Evolutionary conservation across 1,140 invertebrate species (phyloP), one percentile per base, ranked within the genome.

Genomic region (Drosophila virilis): DNA sequence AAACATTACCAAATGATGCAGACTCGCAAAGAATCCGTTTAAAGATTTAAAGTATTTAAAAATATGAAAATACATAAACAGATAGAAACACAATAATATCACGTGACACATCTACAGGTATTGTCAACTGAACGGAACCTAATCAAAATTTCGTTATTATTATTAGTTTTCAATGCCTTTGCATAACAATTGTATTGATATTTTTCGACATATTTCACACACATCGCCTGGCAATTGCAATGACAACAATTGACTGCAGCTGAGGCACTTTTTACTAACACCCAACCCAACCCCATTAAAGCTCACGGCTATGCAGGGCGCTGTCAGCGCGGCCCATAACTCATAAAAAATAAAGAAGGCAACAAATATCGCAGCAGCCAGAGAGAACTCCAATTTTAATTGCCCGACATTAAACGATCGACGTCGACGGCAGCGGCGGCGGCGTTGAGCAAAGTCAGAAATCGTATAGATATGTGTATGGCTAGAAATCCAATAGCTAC

Each of bases 401-500:
- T 89, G 84, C 84, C 78, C 85, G 78, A 89, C 85, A 89, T 89
- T 89, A 89, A 89, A 89, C 84, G 84, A 89, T 86, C 83, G 83
- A 68, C 22, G 22, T 28, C 22, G 22, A 28, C 22, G 22, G 22
- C 22, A 5, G 22, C 22, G 22, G 22, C 22, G 22, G 61, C 40
- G 57, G 48, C 40, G 42, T 28, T 28, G 22, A 28, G 46, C 58
- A 17, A 42, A 38, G 57, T 54, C 38, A 58, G 60, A 45, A 55
- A 38, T 50, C 17, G 61, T 38, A 17, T 42, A 28, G 55, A 61
- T 60, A 51, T 8, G 54, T 42, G 54, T 42, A 42, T 32, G n/a
- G 51, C 40, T 37, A 54, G 50, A 64, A 62, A 50, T 59, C 45
- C 62, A 64, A 50, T 46, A 59, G 74, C 37, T 37, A 5, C 33